Base-by-base conservation (phyloP, 2,113 vertebrate genomes). In the Genyomyrus donnyi region DNA sequence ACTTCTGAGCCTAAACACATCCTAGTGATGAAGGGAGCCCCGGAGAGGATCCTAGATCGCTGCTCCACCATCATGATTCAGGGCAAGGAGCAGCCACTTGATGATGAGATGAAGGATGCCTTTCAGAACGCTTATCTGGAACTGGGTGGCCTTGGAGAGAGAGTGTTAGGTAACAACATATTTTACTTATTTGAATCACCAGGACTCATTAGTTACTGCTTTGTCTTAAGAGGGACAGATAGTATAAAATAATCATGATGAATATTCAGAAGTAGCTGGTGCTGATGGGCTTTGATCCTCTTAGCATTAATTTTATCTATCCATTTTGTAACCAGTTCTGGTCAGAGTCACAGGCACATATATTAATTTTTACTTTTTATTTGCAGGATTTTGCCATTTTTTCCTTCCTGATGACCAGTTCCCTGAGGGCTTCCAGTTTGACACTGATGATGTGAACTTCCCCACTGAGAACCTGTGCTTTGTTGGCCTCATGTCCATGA, bases 401-500 rank as follows among this genome's bases (percentile, higher is more conserved):
- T 93, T 91, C 89, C 80, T 96, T 62, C 95, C 95, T 0, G 94
- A 95, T 88, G 95, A 96, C 31, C 94, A 96, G 90, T 95, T 95
- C 90, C 93, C 95, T 62, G 95, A 95, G 90, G 95, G 95, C 10
- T 96, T 95, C 35, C 94, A 94, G 90, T 96, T 96, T 4, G 95
- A 96, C 92, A 95, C 94, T 0, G 95, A 96, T 0, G 95, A 96
- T 0, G 93, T 96, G 85, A 96, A 96, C 92, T 96, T 96, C 91
- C 94, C 92, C 89, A 96, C 93, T 0, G 95, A 96, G 27, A 95
- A 95, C 90, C 93, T 96, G 31, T 96, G 95, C 91, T 96, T 96
- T 0, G 94, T 95, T 10, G 95, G 95, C 35, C 95, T 96, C 89
- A 96, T 96, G 95, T 96, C 95, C 84, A 96, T 96, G 95, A 96